Evolutionary conservation across 2,113 vertebrate genomes (phyloP).

Genomic region (Ophthalmolycus amberensis): DNA sequence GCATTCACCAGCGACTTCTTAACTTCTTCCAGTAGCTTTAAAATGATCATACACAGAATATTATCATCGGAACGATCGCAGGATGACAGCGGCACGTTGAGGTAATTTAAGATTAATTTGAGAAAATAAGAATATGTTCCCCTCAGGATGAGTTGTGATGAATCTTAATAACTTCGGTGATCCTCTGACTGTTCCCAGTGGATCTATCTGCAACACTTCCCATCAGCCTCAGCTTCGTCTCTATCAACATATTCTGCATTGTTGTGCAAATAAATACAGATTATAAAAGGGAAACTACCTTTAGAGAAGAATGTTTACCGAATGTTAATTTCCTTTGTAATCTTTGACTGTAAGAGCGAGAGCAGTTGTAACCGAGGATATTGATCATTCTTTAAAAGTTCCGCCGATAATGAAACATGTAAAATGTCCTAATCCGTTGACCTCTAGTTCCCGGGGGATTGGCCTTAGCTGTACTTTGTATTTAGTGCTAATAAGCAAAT

Average conservation of each 20-base stretch:
- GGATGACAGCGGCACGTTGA: not conserved
- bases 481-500: too few species aligned
- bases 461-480: too few species aligned
- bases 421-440: too few species aligned
- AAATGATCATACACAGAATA: not conserved
- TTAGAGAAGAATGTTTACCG: slow-evolving; percentile 97
- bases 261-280: not conserved
- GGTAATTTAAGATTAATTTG: not conserved
- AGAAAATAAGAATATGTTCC: not conserved
- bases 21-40: not conserved
- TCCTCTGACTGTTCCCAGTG: not conserved
- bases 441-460: too few species aligned
- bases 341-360: slow-evolving; percentile 68
- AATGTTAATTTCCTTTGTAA: slow-evolving; percentile 88
- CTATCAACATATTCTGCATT: not conserved
- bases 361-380: slow-evolving; percentile 93
- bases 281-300: slow-evolving; percentile 89
- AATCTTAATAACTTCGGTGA: not conserved
- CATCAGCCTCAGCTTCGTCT: not conserved
- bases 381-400: slow-evolving; percentile 90
- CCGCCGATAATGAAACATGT: too few species aligned
- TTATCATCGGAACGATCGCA: too few species aligned
- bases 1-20: not conserved
- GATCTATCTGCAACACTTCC: too few species aligned
- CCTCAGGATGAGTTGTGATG: too few species aligned